Evolutionary conservation across 2,797 vertebrate species (phyloP).

Genomic region (Ctenosaura bakeri): DNA sequence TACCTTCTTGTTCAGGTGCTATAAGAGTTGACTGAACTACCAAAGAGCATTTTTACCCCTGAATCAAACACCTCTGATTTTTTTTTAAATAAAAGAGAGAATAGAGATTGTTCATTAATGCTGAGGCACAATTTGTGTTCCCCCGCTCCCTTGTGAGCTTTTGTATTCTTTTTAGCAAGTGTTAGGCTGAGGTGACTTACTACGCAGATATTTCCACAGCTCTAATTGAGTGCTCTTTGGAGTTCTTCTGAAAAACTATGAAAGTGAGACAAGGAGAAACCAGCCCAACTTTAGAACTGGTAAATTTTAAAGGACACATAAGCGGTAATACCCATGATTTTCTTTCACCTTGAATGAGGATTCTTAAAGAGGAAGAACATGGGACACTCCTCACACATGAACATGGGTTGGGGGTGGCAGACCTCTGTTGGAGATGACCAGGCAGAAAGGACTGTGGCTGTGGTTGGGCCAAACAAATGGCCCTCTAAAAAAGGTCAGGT

Average conservation of each 20-base stretch:
- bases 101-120: neutral
- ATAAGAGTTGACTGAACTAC: neutral
- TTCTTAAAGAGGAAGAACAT: neutral
- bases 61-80: neutral
- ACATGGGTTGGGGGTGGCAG: neutral
- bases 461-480: neutral
- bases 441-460: neutral
- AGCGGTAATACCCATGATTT: neutral
- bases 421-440: neutral
- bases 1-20: neutral
- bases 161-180: neutral
- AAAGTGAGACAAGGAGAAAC: neutral
- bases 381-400: neutral
- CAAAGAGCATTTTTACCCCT: neutral
- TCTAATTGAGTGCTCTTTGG: neutral
- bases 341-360: neutral
- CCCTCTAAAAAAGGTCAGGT: too few species aligned
- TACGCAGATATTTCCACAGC: neutral
- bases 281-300: neutral
- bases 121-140: slow-evolving; percentile 25
- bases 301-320: neutral
- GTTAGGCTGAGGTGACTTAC: slow-evolving; percentile 16
- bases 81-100: neutral
- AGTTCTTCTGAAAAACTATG: slow-evolving; percentile 5
- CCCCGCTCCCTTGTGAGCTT: neutral